Base-by-base conservation (phyloP, 2,797 vertebrate genomes). In the Psittacula echo region DNA sequence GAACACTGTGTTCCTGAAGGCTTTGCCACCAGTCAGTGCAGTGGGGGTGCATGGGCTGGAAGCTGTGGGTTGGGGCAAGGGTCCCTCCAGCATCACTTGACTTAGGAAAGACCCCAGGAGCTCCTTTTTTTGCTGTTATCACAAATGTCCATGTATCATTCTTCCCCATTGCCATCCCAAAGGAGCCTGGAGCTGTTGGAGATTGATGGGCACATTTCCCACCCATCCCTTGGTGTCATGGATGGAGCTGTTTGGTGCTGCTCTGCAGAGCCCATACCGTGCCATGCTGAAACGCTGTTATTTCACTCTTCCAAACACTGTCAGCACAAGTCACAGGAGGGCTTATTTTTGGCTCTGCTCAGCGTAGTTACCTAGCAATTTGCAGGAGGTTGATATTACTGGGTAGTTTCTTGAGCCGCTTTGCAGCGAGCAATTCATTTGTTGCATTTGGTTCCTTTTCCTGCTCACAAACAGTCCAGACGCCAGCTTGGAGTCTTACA, bases 311-410 rank as follows among this genome's bases (percentile, higher is more conserved):
- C 67, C 64, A 41, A 93, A 50, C 30, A 3, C 53, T 86, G 88
- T 84, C 72, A 89, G 92, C 84, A 50, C 89, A 71, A 81, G 92
- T 93, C 75, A 26, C 16, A 18, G 95, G 50, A 88, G 92, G 68
- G 79, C 64, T 87, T 95, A 96, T 95, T 90, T 93, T 92, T 84
- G 80, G 58, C 75, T 95, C 56, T 60, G 82, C 56, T 91, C 91
- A 70, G 81, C 0, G 7, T 58, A 89, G 96, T 92, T 95, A 97
- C 95, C 96, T 95, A 95, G 58, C 91, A 93, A 95, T 96, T 90
- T 95, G 94, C 93, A 60, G 92, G 79, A 86, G 81, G 32, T 87
- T 42, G 68, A 93, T 83, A 15, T 80, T 83, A 44, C 76, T 11
- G 83, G 90, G 85, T 61, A 76, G 90, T 88, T 79, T 39, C 76